phyloP scores from a whole-genome alignment of 2,888 invertebrate genomes.

The Nasonia oneida region DNA sequence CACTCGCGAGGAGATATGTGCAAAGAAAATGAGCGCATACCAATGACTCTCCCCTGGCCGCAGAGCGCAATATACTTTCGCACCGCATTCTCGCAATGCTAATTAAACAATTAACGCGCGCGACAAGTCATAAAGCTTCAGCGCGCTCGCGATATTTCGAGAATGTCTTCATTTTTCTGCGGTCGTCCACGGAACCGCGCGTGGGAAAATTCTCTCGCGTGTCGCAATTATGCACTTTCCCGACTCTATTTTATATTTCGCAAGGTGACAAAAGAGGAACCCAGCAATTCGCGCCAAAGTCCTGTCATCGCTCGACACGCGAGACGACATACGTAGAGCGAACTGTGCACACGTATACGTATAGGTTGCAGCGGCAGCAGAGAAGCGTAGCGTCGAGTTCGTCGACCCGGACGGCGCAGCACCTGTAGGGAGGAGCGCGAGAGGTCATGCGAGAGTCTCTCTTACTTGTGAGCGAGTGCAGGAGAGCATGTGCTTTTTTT shows the following conservation, averaged over 20 bases:
- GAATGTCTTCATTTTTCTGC: slow-evolving; percentile 26
- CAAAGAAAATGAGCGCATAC: slow-evolving; percentile 48
- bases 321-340: not conserved
- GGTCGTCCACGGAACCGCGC: not conserved
- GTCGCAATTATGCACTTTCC: not conserved
- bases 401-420: slow-evolving; percentile 52
- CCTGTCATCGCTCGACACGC: slow-evolving; percentile 35
- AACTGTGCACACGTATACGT: not conserved
- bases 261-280: not conserved
- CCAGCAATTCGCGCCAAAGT: not conserved
- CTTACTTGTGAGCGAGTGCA: not conserved
- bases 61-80: slow-evolving; percentile 31
- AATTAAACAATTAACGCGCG: slow-evolving; percentile 61
- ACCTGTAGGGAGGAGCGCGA: slow-evolving; percentile 45
- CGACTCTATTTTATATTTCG: too few relatives aligned
- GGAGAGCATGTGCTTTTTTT: slow-evolving; percentile 27
- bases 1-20: not conserved
- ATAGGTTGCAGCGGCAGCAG: not conserved
- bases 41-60: slow-evolving; percentile 1
- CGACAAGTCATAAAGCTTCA: slow-evolving; percentile 57
- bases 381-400: slow-evolving; percentile 35
- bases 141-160: slow-evolving; percentile 1
- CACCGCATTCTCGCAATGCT: slow-evolving; percentile 51
- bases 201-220: slow-evolving; percentile 25
- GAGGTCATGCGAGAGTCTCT: slow-evolving; percentile 42